These are phyloP conservation scores for Podotricha telesiphe DNA, from an alignment of 2,888 invertebrate genomes.

Conservation along the genomic window DNA sequence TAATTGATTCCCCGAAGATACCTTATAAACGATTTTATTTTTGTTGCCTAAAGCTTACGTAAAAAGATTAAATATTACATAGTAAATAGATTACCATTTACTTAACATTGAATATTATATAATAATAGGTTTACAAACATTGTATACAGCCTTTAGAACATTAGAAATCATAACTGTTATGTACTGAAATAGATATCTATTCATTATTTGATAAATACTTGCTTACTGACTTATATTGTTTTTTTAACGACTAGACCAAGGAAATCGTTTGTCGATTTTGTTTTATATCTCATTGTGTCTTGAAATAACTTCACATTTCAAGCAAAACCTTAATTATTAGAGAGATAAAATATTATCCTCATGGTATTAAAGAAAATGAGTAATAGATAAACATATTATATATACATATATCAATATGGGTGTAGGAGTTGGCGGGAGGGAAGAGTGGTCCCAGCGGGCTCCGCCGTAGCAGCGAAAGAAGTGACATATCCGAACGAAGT, in stretches of 20 bases:
- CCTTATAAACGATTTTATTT: constrained; percentile 13
- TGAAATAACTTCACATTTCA: neutral
- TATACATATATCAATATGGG: neutral
- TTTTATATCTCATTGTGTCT: neutral
- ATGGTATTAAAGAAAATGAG: too few relatives aligned
- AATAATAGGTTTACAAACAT: constrained; percentile 18
- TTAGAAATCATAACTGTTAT: constrained; percentile 5
- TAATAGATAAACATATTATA: too few relatives aligned
- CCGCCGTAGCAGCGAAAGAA: constrained; percentile 69
- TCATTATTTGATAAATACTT: neutral
- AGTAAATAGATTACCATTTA: constrained; percentile 19
- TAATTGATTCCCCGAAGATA: neutral
- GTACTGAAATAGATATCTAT: constrained; percentile 18
- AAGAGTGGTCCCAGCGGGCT: constrained; percentile 68
- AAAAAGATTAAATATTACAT: constrained; percentile 21
- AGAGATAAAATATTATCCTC: too few relatives aligned
- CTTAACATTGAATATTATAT: constrained; percentile 13
- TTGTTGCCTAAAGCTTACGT: neutral
- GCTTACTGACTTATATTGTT: neutral
- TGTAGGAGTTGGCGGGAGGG: constrained; percentile 75
- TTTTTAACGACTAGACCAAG: constrained; percentile 17
- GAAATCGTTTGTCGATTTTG: neutral
- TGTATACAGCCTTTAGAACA: constrained; percentile 12
- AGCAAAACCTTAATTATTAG: neutral
- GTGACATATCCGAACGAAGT: constrained; percentile 55